Conservation (phyloP, 1,140 invertebrate genomes). For the Araneus ventricosus region DNA sequence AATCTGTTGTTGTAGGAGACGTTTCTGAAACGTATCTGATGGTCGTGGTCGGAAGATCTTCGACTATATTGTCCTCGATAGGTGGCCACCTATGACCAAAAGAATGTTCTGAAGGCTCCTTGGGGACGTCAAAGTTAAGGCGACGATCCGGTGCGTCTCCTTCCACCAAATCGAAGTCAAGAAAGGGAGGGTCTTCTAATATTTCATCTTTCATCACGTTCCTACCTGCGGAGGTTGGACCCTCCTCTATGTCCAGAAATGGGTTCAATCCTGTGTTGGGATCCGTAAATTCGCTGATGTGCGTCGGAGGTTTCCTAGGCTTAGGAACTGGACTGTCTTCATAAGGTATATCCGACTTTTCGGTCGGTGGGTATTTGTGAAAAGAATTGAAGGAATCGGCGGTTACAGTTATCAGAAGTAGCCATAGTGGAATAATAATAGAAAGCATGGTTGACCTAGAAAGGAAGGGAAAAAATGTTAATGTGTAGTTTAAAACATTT, state of each 20-base stretch:
- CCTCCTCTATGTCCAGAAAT: constrained; percentile 59
- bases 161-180: constrained; percentile 52
- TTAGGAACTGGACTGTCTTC: background rate
- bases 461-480: background rate
- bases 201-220: constrained; percentile 59
- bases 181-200: background rate
- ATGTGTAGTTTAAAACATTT: too few relatives aligned
- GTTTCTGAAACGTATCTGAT: background rate
- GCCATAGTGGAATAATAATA: background rate
- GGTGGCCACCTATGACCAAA: background rate
- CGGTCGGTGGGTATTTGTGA: background rate
- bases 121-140: background rate
- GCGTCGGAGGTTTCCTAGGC: constrained; percentile 28
- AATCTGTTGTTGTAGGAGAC: background rate
- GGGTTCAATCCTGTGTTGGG: constrained; percentile 59
- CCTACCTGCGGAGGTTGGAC: background rate
- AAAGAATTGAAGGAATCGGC: constrained; percentile 27
- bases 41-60: constrained; percentile 10
- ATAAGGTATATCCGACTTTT: constrained; percentile 46
- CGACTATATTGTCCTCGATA: background rate
- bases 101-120: background rate
- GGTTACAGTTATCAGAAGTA: constrained; percentile 16
- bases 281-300: constrained; percentile 70
- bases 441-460: constrained; percentile 36
- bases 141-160: constrained; percentile 24